These are phyloP conservation scores for Metacarcinus magister DNA, from an alignment of 2,888 invertebrate species.

Conservation along the genomic window DNA sequence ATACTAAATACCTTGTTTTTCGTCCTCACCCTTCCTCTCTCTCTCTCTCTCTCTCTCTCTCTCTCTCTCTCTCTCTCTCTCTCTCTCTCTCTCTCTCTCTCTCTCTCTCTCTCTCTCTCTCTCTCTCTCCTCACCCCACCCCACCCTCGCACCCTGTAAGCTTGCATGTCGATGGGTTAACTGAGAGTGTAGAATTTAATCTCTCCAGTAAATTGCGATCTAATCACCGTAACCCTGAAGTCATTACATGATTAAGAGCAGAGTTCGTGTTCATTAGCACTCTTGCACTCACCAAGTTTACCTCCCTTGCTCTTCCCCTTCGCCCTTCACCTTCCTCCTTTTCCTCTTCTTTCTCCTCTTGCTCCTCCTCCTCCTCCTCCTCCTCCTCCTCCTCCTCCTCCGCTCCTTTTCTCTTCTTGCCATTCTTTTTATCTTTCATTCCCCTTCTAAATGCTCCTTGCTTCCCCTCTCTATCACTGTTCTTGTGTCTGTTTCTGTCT, in stretches of 20 bases:
- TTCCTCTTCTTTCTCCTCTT: background rate
- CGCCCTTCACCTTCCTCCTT: background rate
- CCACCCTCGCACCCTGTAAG: background rate
- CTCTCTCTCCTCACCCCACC: background rate
- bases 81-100: background rate
- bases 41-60: background rate
- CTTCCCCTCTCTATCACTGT: background rate
- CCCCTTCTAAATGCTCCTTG: background rate
- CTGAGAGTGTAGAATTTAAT: slow-evolving; percentile 41
- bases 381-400: too few relatives aligned
- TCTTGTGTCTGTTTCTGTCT: background rate
- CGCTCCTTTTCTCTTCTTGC: background rate
- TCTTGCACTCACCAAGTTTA: background rate
- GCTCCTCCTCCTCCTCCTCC: too few relatives aligned
- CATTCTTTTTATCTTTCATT: background rate
- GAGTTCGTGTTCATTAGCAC: slow-evolving; percentile 26
- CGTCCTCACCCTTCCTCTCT: background rate
- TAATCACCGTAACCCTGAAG: slow-evolving; percentile 41
- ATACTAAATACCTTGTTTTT: too few relatives aligned
- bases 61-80: slow-evolving; percentile 9
- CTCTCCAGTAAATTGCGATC: slow-evolving; percentile 41
- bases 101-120: slow-evolving; percentile 2
- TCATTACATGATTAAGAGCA: slow-evolving; percentile 41
- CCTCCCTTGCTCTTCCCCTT: background rate
- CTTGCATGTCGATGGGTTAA: slow-evolving; percentile 45